Base-by-base conservation (phyloP, 2,888 invertebrate genomes). In the Microchrysa polita region DNA sequence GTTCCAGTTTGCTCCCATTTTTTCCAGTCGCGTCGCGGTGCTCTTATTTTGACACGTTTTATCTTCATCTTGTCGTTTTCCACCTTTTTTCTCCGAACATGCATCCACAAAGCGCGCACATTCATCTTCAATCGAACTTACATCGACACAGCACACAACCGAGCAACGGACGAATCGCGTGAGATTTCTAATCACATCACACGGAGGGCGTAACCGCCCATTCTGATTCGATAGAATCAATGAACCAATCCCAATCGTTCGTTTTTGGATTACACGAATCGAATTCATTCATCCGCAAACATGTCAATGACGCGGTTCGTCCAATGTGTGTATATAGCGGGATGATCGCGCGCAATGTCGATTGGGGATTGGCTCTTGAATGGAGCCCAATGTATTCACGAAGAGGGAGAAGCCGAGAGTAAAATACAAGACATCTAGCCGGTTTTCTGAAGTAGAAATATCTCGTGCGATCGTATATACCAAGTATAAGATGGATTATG, bases 211-310 rank as follows among this genome's bases (percentile, higher is more conserved):
- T 55, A 14, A 42, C 69, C 69, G 40, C 27, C 65, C 7, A 55
- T 40, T 42, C 69, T 55, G 40, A 69, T 69, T 69, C 69, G 69
- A 69, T 69, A 40, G 34, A 14, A 69, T 69, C 69, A 55, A 69
- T 69, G 55, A 69, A 57, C 69, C 69, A 69, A 69, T 69, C 69
- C 55, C 42, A 42, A 55, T 69, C 40, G 57, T 4, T 12, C 42
- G 69, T 69, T 57, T 34, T 69, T 2, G 12, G 40, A n/a, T n/a
- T n/a, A n/a, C 40, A 18, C 20, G 69, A 55, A 55, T 69, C 69
- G 69, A 55, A 27, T 55, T 40, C 40, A 69, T 69, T 69, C 69
- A 69, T 69, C 69, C 69, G 69, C 34, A n/a, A n/a, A n/a, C n/a
- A n/a, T n/a, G n/a, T n/a, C n/a, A 16, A 67, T 27, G 53, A 2